Evolutionary conservation across 2,888 invertebrate species (phyloP).

Genomic region (Xanthostigma xanthostigma): DNA sequence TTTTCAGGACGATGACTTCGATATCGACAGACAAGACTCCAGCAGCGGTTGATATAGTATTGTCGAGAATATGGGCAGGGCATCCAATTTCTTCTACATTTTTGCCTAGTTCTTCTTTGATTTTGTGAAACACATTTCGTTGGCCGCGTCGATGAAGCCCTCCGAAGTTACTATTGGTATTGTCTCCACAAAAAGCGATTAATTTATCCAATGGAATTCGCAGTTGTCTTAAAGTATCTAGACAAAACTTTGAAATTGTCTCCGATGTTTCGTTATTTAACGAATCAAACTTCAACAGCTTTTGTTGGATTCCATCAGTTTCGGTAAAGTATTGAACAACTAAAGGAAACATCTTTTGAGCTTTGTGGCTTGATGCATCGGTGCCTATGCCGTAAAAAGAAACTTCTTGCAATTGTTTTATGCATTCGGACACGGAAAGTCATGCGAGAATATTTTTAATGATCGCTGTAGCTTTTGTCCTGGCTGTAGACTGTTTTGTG

Average conservation of each 20-base stretch:
- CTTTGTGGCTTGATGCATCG: conserved; percentile 17
- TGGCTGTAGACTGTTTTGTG: conserved; percentile 2
- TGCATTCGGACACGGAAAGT: not conserved
- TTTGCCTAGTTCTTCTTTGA: conserved; percentile 13
- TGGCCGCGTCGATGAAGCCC: conserved; percentile 12
- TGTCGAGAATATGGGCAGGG: conserved; percentile 16
- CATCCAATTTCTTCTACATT: conserved; percentile 16
- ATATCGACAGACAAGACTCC: conserved; percentile 10
- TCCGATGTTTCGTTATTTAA: conserved; percentile 15
- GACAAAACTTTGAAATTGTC: conserved; percentile 15
- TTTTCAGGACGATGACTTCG: conserved; percentile 1
- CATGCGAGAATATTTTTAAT: conserved; percentile 3
- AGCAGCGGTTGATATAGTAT: conserved; percentile 13
- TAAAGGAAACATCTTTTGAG: conserved; percentile 15
- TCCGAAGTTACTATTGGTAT: conserved; percentile 21
- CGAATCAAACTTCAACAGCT: conserved; percentile 13
- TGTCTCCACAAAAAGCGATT: conserved; percentile 18
- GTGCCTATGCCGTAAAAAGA: conserved; percentile 13
- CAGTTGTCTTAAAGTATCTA: conserved; percentile 10
- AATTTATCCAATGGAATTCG: conserved; percentile 14
- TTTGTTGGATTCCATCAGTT: conserved; percentile 14
- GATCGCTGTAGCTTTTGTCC: conserved; percentile 8
- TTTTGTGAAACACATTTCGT: conserved; percentile 14
- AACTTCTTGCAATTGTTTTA: conserved; percentile 6
- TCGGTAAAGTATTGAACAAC: conserved; percentile 16